These are phyloP conservation scores for Drosophila anomalata DNA, from an alignment of 2,888 invertebrate species.

Conservation along the genomic window DNA sequence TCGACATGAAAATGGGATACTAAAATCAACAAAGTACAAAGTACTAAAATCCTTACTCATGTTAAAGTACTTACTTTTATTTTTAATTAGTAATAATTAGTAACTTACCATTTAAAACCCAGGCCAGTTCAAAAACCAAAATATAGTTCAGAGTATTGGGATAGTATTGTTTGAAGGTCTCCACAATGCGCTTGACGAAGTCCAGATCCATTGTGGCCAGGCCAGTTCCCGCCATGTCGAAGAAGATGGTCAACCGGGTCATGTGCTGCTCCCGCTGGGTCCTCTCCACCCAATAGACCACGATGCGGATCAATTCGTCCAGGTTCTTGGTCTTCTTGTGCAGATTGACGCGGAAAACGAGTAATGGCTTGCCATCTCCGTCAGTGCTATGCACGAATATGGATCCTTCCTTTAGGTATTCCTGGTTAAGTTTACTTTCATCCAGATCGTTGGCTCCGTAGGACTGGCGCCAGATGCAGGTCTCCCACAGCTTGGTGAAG, in stretches of 20 bases:
- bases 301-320: slow-evolving; percentile 90
- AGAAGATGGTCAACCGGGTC: slow-evolving; percentile 92
- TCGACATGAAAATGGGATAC: neutral
- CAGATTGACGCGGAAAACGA: slow-evolving; percentile 92
- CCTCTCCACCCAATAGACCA: slow-evolving; percentile 90
- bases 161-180: slow-evolving; percentile 94
- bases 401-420: slow-evolving; percentile 90
- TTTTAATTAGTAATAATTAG: neutral
- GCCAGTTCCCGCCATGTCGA: slow-evolving; percentile 95
- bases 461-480: slow-evolving; percentile 92
- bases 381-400: slow-evolving; percentile 92
- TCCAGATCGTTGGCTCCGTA: slow-evolving; percentile 90
- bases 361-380: slow-evolving; percentile 90
- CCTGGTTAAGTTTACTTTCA: slow-evolving; percentile 88
- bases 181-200: slow-evolving; percentile 93
- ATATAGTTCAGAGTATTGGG: slow-evolving; percentile 95
- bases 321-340: slow-evolving; percentile 91
- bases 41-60: too few relatives aligned
- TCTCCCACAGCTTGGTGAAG: slow-evolving; percentile 91
- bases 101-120: slow-evolving; percentile 92
- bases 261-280: slow-evolving; percentile 88
- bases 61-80: too few relatives aligned
- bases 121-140: slow-evolving; percentile 96
- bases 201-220: slow-evolving; percentile 96
- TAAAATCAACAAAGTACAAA: neutral